Conservation (phyloP, 2,797 vertebrate species). For the Spinus pinus region DNA sequence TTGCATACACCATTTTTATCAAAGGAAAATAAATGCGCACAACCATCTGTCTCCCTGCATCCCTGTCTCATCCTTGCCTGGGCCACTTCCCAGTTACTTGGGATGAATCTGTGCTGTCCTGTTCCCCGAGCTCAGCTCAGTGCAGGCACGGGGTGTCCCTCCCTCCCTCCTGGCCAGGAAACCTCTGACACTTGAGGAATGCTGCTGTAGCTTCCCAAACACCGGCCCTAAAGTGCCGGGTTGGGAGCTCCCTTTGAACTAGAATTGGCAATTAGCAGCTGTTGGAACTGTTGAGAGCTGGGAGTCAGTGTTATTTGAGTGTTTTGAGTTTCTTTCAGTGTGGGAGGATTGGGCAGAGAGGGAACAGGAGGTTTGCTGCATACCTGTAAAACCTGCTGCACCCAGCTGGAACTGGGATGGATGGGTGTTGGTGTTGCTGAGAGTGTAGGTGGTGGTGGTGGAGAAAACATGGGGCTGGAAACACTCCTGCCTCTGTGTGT, state of each 20-base stretch:
- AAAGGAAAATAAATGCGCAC: conserved; percentile 60
- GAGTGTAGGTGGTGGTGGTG: neutral
- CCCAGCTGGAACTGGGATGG: neutral
- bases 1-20: conserved; percentile 53
- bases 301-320: neutral
- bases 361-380: neutral
- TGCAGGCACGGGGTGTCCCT: neutral
- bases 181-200: neutral
- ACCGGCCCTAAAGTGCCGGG: fast-evolving
- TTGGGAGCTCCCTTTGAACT: neutral
- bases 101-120: neutral
- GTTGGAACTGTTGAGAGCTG: neutral
- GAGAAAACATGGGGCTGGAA: neutral
- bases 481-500: neutral
- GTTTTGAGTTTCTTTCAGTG: neutral
- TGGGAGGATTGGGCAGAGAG: neutral
- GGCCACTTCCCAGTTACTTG: neutral
- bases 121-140: neutral
- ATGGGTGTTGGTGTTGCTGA: neutral
- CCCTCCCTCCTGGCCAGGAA: neutral
- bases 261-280: neutral
- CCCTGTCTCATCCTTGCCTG: conserved; percentile 20
- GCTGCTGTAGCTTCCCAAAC: neutral
- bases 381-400: conserved; percentile 9
- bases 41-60: conserved; percentile 46